Evolutionary conservation across 2,797 vertebrate genomes (phyloP).

Genomic region (Parambassis ranga): DNA sequence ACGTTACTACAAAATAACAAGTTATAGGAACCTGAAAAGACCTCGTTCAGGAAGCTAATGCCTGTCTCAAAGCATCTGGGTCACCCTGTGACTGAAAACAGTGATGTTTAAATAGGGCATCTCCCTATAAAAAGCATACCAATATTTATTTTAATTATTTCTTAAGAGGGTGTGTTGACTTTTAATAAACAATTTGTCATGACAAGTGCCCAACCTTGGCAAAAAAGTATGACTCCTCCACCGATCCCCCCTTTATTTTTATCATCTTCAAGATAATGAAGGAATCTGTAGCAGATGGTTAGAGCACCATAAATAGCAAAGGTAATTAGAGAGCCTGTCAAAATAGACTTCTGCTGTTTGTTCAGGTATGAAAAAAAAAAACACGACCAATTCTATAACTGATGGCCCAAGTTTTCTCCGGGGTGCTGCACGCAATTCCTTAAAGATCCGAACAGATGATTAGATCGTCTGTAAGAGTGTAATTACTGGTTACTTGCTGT

Average conservation of each 20-base stretch:
- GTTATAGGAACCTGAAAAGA: background rate
- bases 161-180: slow-evolving; percentile 56
- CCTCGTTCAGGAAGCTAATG: slow-evolving; percentile 15
- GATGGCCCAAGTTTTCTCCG: slow-evolving; percentile 59
- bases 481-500: slow-evolving; percentile 42
- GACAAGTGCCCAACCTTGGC: slow-evolving; percentile 81
- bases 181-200: slow-evolving; percentile 88
- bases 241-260: slow-evolving; percentile 88
- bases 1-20: too few relatives aligned
- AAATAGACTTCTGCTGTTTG: slow-evolving; percentile 76
- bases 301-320: slow-evolving; percentile 85
- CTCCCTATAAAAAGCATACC: background rate
- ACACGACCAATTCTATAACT: slow-evolving; percentile 54
- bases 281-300: slow-evolving; percentile 87
- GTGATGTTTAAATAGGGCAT: slow-evolving; percentile 49
- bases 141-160: slow-evolving; percentile 42
- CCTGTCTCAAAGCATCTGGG: slow-evolving; percentile 18
- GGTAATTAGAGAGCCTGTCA: slow-evolving; percentile 92
- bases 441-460: slow-evolving; percentile 49
- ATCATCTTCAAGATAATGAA: slow-evolving; percentile 92
- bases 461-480: slow-evolving; percentile 39
- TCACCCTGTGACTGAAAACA: slow-evolving; percentile 72
- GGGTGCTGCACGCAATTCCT: slow-evolving; percentile 50
- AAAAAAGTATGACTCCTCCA: slow-evolving; percentile 81
- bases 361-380: slow-evolving; percentile 52